phyloP scores from a whole-genome alignment of 2,113 vertebrate genomes.

The Cyphomyrus discorhynchus region DNA sequence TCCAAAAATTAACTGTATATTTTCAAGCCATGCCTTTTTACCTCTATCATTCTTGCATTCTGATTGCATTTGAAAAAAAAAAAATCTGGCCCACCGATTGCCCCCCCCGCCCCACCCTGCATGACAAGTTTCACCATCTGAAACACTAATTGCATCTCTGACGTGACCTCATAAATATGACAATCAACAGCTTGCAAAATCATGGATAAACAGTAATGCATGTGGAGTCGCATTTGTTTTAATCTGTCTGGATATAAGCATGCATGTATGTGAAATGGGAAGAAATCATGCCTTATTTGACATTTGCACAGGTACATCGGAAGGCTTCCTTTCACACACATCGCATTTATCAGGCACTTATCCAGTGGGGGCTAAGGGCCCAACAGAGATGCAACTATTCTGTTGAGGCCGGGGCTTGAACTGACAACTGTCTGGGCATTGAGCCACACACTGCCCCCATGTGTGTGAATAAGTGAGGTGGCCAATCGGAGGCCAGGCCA shows the following conservation, averaged over 20 bases:
- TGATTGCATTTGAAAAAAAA: neutral
- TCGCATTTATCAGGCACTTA: neutral
- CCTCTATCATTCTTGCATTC: neutral
- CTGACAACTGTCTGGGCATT: neutral
- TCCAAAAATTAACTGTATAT: neutral
- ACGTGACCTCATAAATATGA: conserved; percentile 5
- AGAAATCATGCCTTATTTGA: neutral
- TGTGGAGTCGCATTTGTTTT: neutral
- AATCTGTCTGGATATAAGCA: neutral
- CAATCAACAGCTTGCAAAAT: neutral
- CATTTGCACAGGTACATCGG: neutral
- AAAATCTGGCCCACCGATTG: neutral
- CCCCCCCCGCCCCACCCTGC: neutral
- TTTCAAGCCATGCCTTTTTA: neutral
- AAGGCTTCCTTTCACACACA: neutral
- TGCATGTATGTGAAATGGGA: neutral
- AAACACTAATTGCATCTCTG: neutral
- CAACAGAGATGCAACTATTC: neutral
- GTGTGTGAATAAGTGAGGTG: neutral
- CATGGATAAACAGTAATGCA: neutral
- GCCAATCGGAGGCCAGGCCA: no score
- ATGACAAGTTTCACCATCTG: neutral
- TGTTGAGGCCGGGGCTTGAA: neutral
- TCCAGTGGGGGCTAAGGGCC: neutral
- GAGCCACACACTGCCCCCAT: neutral